Conservation (phyloP, 2,113 vertebrate species). For the Symphodus melops region DNA sequence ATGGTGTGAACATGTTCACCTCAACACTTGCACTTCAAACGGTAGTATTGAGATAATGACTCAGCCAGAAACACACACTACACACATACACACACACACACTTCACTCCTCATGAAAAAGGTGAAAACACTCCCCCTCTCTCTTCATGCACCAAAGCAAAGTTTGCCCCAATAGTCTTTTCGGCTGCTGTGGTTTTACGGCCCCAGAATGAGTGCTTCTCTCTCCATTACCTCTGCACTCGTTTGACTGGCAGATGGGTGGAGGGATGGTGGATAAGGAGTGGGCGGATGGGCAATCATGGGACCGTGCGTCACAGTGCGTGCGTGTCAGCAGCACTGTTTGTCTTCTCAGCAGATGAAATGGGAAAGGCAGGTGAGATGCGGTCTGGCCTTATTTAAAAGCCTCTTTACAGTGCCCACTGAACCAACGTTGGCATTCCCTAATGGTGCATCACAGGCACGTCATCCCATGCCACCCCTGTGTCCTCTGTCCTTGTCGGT, state of each 20-base stretch:
- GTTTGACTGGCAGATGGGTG: slow-evolving; percentile 78
- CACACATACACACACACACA: slow-evolving; percentile 10
- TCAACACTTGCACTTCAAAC: slow-evolving; percentile 24
- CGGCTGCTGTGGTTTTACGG: slow-evolving; percentile 70
- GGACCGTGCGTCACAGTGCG: slow-evolving; percentile 56
- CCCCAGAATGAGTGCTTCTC: slow-evolving; percentile 69
- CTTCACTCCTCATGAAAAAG: slow-evolving; percentile 49
- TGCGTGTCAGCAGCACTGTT: slow-evolving; percentile 52
- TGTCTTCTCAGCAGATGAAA: slow-evolving; percentile 68
- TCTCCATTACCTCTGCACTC: slow-evolving; percentile 76
- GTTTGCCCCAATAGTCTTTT: slow-evolving; percentile 74
- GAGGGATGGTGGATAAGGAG: slow-evolving; percentile 57
- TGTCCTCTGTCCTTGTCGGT: slow-evolving; percentile 51
- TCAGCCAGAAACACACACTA: slow-evolving; percentile 36
- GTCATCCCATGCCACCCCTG: slow-evolving; percentile 23
- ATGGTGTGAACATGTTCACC: slow-evolving; percentile 25
- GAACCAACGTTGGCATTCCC: slow-evolving; percentile 74
- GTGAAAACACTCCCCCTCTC: slow-evolving; percentile 60
- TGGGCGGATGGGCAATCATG: slow-evolving; percentile 70
- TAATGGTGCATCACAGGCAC: slow-evolving; percentile 73
- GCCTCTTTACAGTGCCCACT: slow-evolving; percentile 68
- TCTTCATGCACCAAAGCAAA: slow-evolving; percentile 73
- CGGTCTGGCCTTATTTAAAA: slow-evolving; percentile 68
- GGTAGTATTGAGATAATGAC: slow-evolving; percentile 21
- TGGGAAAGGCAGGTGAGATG: slow-evolving; percentile 64